Conservation (phyloP, 2,888 invertebrate species). For the Erebia ligea region DNA sequence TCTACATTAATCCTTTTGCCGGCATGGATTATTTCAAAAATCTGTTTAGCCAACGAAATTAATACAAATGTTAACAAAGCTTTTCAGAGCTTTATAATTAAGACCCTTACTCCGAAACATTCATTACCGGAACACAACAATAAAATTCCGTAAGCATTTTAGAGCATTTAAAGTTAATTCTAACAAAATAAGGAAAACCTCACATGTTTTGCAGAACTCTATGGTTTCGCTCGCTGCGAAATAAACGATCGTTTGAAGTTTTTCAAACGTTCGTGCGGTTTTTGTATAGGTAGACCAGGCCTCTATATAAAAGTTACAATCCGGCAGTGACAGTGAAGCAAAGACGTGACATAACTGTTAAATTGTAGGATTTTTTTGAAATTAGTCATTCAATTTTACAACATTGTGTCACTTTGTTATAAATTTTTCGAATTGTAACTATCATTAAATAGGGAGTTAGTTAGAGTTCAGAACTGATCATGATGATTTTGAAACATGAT, state of each 20-base stretch:
- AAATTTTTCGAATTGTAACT: neutral
- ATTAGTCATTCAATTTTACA: too few relatives aligned
- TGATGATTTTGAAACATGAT: too few relatives aligned
- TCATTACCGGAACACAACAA: neutral
- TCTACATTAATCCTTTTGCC: neutral
- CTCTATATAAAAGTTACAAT: too few relatives aligned
- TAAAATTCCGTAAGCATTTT: neutral
- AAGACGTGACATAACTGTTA: too few relatives aligned
- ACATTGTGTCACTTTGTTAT: too few relatives aligned
- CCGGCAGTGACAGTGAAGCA: too few relatives aligned
- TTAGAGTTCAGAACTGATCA: too few relatives aligned
- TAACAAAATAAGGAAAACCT: neutral
- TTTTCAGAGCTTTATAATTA: neutral
- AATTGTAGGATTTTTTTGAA: too few relatives aligned
- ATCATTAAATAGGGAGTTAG: neutral
- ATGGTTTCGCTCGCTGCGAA: neutral
- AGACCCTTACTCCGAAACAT: neutral
- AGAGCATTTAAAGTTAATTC: neutral
- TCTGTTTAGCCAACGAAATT: neutral
- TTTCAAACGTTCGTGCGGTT: constrained; percentile 2
- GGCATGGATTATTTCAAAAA: neutral
- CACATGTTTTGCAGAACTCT: neutral
- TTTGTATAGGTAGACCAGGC: neutral
- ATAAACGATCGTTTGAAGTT: constrained; percentile 8
- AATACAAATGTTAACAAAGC: neutral